Percentiles rank a stretch among this genome's conserved stretches.
Evolutionary conservation across 2,888 invertebrate genomes (phyloP).

Genomic region (Phytoseiulus persimilis): DNA sequence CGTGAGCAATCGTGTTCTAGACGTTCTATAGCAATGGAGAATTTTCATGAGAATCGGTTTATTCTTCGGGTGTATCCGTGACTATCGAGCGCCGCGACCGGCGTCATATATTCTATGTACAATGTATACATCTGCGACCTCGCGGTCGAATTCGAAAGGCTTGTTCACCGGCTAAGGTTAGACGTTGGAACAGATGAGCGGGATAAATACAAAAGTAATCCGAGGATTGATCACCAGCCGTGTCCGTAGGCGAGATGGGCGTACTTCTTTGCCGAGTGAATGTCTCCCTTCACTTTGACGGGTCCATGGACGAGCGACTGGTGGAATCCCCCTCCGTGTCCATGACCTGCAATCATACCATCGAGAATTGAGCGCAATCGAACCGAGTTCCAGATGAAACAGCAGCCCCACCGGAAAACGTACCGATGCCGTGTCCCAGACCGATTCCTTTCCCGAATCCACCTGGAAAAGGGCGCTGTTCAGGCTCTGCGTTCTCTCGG

Average conservation of each 20-base stretch:
- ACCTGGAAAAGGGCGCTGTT: not conserved
- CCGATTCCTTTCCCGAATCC: not conserved
- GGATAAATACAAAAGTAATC: not conserved
- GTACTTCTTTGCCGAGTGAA: constrained; percentile 25
- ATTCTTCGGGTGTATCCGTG: not conserved
- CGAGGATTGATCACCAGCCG: constrained; percentile 13
- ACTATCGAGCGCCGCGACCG: not conserved
- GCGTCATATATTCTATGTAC: not conserved
- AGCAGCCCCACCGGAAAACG: not conserved
- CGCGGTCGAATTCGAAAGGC: not conserved
- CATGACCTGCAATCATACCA: not conserved
- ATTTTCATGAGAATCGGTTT: too few relatives aligned
- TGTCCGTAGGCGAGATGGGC: constrained; percentile 17
- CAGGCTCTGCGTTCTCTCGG: not conserved
- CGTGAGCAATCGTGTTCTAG: too few relatives aligned
- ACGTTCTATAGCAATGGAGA: too few relatives aligned
- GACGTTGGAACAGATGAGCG: not conserved
- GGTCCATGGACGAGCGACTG: constrained; percentile 12
- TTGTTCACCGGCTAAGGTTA: not conserved
- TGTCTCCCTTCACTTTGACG: constrained; percentile 36
- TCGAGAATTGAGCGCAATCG: not conserved
- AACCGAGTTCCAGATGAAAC: not conserved
- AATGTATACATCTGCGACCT: not conserved
- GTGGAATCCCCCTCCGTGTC: constrained; percentile 14
- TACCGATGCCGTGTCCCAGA: not conserved